Evolutionary conservation across 2,888 invertebrate genomes (phyloP), one percentile per base, ranked within the genome.

Genomic region (Oligia strigilis): DNA sequence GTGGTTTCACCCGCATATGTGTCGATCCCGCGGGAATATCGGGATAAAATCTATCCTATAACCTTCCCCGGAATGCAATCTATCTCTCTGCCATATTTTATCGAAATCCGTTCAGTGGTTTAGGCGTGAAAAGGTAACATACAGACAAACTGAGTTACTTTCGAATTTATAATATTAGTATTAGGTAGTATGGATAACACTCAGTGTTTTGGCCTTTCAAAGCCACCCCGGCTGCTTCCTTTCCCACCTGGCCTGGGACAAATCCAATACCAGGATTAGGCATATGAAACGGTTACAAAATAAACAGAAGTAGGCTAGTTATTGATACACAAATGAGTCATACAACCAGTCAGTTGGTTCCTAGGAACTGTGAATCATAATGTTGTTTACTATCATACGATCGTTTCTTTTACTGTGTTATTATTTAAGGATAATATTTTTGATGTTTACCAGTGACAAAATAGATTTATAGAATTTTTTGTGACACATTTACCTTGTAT

Each of bases 321-420:
- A 72, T 78, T 72, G 29, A 74, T 66, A 77, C 49, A 19, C 43
- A 36, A 49, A 73, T 89, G 89, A 89, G n/a, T 89, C 89, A 87
- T 69, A 49, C 40, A 29, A 23, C 67, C 72, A 82, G 77, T 79
- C 78, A 88, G 75, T 77, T 17, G 65, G 67, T 88, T 89, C 84
- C 77, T 66, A 70, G 85, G 70, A 89, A 81, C 69, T 72, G 55
- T 89, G 89, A 89, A 23, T 89, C 88, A 89, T 76, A 36, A 6
- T 49, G 70, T 85, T 89, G 81, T 89, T 89, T 84, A 82, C 79
- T 78, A 78, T 79, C 74, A 78, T 11, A 66, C 46, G 72, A 70
- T 77, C 2, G 36, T 80, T 85, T 70, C 58, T 74, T 82, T 83
- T 66, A 62, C 65, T 52, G 11, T 71, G 36, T 67, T 62, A 66